Evolutionary conservation across 2,797 vertebrate genomes (phyloP), one percentile per base, ranked within the genome.

Genomic region (Micromesistius poutassou): DNA sequence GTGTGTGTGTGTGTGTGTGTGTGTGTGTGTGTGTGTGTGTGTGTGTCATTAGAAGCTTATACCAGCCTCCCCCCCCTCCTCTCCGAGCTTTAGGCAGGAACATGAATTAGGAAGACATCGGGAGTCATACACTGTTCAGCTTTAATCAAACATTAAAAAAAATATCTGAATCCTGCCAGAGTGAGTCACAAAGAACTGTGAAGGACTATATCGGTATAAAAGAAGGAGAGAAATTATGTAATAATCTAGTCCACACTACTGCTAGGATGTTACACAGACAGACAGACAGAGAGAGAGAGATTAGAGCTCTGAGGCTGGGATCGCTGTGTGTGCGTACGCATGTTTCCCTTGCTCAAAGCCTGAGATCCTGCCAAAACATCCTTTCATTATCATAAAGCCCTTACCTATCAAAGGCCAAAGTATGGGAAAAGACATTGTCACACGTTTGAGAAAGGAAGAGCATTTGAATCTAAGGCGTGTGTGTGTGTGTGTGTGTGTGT

Each of bases 111-210:
- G 79, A 84, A 87, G 82, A 89, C 87, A 88, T 89, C 88, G 87
- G 89, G 91, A 92, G 91, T 90, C 87, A 90, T 90, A 87, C 87
- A 87, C 82, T 87, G 85, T 90, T 79, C 81, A 85, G 87, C 84
- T 87, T 85, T 88, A 88, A 90, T 91, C 86, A 89, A 75, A 82
- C 86, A 91, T 2, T 0, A 25, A 22, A 62, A n/a, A n/a, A 62
- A 62, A 62, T 1, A 4, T 22, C 16, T 12, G 22, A 62, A 62
- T 62, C 55, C 55, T 62, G 55, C 55, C 22, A 62, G 55, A 19
- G 40, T 55, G 46, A 55, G 46, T 55, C 46, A 55, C 46, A 55
- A 55, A 55, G 46, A 55, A 22, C 19, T 55, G 46, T 19, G 16
- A 55, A 22, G 55, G 25, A 62, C 55, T 62, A 62, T 62, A 22